Evolutionary conservation across 2,113 vertebrate genomes (phyloP), one percentile per base, ranked within the genome.

Genomic region (Sialia sialis): DNA sequence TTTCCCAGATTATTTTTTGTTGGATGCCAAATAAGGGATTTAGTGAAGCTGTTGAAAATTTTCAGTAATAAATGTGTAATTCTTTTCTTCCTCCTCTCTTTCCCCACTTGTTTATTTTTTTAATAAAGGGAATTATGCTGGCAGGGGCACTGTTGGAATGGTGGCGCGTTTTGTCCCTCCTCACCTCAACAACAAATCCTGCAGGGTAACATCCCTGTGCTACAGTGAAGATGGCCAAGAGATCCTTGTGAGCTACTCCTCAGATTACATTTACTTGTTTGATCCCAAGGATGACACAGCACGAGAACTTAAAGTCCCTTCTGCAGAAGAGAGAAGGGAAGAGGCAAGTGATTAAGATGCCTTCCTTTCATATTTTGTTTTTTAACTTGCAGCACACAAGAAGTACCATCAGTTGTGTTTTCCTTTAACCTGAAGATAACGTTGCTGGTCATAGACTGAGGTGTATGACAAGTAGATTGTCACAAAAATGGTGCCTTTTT

Each of bases 221-320:
- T 99, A 99, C 84, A 99, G 99, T 91, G 99, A 98, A 89, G 99
- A 99, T 83, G 99, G 99, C 13, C 98, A 99, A 95, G 99, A 99
- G 97, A 98, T 99, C 93, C 98, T 99, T 89, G 99, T 99, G 97
- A 99, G 99, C 97, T 99, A 99, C 97, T 99, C 99, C 62, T 99
- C 99, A 5, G 99, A 99, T 96, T 99, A 99, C 90, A 99, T 99
- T 91, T 99, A 99, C 95, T 98, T 99, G 94, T 99, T 99, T 93
- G 98, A 99, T 94, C 99, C 99, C 76, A 99, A 98, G 97, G 99
- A 99, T 63, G 99, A 99, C 97, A 99, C 99, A 92, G 99, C 99
- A 67, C 96, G 99, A 86, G 99, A 99, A 95, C 98, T 99, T 38
- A 99, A 99, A 97, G 98, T 99, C 91, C 98, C 99, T 34, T 99